These are phyloP conservation scores for Hydrocynus forskahlii DNA, from an alignment of 2,797 vertebrate genomes.

Conservation along the genomic window DNA sequence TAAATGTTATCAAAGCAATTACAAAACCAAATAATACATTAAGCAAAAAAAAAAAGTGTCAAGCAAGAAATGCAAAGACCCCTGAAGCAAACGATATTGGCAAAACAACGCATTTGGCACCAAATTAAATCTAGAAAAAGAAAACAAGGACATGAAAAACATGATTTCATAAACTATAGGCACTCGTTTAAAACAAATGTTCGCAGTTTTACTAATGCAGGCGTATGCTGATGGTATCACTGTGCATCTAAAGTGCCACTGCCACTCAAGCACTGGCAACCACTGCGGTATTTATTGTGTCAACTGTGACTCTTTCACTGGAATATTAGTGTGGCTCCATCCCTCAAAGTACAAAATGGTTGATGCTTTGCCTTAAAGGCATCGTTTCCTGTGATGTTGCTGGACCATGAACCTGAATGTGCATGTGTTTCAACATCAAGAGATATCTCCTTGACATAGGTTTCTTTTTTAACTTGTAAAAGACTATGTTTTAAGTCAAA, in stretches of 20 bases:
- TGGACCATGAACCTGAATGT: neutral
- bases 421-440: neutral
- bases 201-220: slow-evolving; percentile 13
- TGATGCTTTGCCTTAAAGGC: slow-evolving; percentile 10
- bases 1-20: slow-evolving; percentile 84
- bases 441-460: no score
- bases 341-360: neutral
- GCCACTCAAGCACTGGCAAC: neutral
- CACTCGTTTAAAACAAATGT: slow-evolving; percentile 76
- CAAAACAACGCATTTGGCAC: slow-evolving; percentile 89
- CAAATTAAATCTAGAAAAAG: slow-evolving; percentile 60
- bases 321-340: neutral
- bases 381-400: neutral
- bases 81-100: slow-evolving; percentile 83
- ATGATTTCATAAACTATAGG: slow-evolving; percentile 89
- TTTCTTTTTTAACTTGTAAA: neutral
- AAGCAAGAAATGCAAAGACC: slow-evolving; percentile 73
- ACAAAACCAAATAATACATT: slow-evolving; percentile 75
- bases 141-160: slow-evolving; percentile 82
- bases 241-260: slow-evolving; percentile 7
- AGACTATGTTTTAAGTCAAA: neutral
- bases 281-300: neutral
- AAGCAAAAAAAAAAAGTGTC: slow-evolving; percentile 70
- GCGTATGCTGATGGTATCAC: slow-evolving; percentile 21
- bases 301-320: slow-evolving; percentile 15